phyloP scores from a whole-genome alignment of 2,888 invertebrate genomes.

The Acanthosepion lycidas region DNA sequence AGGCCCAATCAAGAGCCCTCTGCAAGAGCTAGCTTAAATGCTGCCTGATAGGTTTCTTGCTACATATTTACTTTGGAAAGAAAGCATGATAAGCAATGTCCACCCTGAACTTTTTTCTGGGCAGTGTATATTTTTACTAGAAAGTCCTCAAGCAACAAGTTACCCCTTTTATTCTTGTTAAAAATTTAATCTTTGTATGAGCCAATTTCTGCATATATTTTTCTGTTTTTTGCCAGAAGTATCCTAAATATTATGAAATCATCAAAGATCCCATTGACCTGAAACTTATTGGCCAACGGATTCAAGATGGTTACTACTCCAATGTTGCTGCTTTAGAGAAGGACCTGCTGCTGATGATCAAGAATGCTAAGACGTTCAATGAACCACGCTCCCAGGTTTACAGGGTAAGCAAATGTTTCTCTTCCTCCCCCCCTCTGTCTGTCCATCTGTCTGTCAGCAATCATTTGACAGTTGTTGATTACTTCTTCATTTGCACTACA shows the following conservation, averaged over 20 bases:
- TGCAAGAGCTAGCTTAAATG: no score
- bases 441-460: constrained; percentile 11
- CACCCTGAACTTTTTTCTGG: no score
- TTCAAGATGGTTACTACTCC: constrained; percentile 87
- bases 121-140: no score
- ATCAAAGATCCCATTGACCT: constrained; percentile 96
- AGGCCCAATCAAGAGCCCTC: no score
- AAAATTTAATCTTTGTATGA: background rate
- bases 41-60: no score
- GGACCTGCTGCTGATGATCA: constrained; percentile 91
- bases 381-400: constrained; percentile 97
- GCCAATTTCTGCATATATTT: constrained; percentile 49
- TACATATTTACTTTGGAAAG: no score
- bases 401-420: constrained; percentile 78
- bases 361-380: constrained; percentile 96
- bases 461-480: background rate
- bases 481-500: background rate
- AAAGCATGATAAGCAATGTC: no score
- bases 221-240: constrained; percentile 78
- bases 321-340: constrained; percentile 88
- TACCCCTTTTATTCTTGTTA: background rate
- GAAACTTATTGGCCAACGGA: constrained; percentile 91
- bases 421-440: background rate
- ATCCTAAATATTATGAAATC: constrained; percentile 95
- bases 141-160: no score